These are phyloP conservation scores for Ictalurus punctatus DNA, from an alignment of 2,113 vertebrate species.

Conservation along the genomic window DNA sequence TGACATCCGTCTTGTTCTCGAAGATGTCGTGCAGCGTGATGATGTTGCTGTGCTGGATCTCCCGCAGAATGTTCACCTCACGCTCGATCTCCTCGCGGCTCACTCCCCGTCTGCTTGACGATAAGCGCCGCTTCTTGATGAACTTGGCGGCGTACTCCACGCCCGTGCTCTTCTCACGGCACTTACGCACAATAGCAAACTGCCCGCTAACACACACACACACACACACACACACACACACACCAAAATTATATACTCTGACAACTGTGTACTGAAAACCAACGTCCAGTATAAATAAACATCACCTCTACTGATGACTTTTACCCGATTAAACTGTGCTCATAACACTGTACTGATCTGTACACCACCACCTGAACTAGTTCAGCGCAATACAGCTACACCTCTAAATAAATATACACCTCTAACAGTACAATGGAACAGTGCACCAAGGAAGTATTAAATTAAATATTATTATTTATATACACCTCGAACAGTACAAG, in stretches of 20 bases:
- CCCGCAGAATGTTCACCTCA: slow-evolving; percentile 93
- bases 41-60: slow-evolving; percentile 98
- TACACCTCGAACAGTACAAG: too few species aligned
- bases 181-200: slow-evolving; percentile 94
- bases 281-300: too few species aligned
- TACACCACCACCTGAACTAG: too few species aligned
- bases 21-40: slow-evolving; percentile 98
- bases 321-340: too few species aligned
- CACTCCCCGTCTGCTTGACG: slow-evolving; percentile 91
- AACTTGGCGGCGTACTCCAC: slow-evolving; percentile 93
- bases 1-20: slow-evolving; percentile 96
- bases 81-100: slow-evolving; percentile 96
- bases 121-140: slow-evolving; percentile 95
- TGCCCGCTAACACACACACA: slow-evolving; percentile 76
- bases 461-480: too few species aligned
- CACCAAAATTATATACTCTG: background rate
- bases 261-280: too few species aligned
- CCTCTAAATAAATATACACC: too few species aligned
- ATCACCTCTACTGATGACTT: too few species aligned
- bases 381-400: too few species aligned
- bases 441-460: too few species aligned
- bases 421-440: too few species aligned
- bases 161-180: slow-evolving; percentile 81
- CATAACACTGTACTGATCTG: too few species aligned
- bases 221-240: background rate